phyloP scores from a whole-genome alignment of 2,888 invertebrate genomes.

The Parthenolecanium corni region DNA sequence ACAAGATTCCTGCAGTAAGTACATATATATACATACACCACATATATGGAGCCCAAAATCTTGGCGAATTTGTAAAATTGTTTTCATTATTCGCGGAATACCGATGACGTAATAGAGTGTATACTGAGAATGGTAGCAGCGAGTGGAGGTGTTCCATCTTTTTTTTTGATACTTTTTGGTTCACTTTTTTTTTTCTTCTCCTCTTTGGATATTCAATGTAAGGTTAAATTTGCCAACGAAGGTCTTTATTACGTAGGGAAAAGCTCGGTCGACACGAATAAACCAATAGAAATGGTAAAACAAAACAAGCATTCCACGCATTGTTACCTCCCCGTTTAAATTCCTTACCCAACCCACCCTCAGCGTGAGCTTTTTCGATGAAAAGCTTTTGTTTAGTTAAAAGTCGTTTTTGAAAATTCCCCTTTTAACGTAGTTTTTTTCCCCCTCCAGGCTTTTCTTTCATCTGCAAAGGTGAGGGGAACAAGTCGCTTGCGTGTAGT shows the following conservation, averaged over 20 bases:
- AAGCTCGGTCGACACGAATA: constrained; percentile 28
- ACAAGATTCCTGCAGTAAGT: no score
- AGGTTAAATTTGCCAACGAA: constrained; percentile 19
- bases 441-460: neutral
- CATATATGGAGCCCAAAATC: neutral
- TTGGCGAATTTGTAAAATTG: neutral
- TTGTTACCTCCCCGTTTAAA: constrained; percentile 25
- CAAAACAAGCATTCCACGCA: constrained; percentile 28
- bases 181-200: no score
- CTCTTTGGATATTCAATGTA: no score
- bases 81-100: constrained; percentile 14
- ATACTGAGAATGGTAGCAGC: constrained; percentile 4
- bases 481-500: constrained; percentile 20
- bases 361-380: constrained; percentile 22
- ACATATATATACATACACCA: no score
- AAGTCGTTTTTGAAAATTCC: constrained; percentile 26
- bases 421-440: constrained; percentile 25
- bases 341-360: constrained; percentile 7
- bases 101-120: constrained; percentile 21
- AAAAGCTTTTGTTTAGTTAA: constrained; percentile 27
- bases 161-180: no score
- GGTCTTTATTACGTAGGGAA: constrained; percentile 27
- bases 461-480: constrained; percentile 10
- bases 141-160: constrained; percentile 20
- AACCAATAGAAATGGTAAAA: constrained; percentile 28